phyloP scores from a whole-genome alignment of 35 echinoderm and acorn worm species.

The Amphiura filiformis region DNA sequence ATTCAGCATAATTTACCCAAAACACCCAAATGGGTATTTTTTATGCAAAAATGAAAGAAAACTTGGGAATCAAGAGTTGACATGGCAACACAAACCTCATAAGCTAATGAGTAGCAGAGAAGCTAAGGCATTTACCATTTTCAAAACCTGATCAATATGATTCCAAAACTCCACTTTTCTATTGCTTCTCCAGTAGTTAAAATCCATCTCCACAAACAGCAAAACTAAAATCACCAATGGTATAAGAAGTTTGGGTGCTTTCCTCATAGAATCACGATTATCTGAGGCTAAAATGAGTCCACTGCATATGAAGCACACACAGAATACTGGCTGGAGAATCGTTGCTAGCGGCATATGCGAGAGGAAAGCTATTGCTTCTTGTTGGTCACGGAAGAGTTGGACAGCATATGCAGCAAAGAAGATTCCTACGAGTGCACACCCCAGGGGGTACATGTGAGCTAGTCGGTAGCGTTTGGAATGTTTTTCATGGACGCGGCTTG shows the following conservation, averaged over 20 bases:
- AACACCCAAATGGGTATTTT: no score
- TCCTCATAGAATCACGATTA: conserved; percentile 8
- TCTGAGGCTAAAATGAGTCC: conserved; percentile 64
- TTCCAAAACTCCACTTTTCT: conserved; percentile 61
- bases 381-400: conserved; percentile 39
- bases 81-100: no score
- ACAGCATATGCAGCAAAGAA: conserved; percentile 57
- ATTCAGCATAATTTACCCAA: no score
- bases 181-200: conserved; percentile 59
- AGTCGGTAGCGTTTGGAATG: conserved; percentile 49
- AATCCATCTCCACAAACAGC: conserved; percentile 39
- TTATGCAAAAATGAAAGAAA: no score
- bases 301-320: conserved; percentile 20
- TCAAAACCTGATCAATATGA: conserved; percentile 20
- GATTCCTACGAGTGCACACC: conserved; percentile 38
- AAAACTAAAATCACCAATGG: conserved; percentile 25
- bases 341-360: conserved; percentile 21
- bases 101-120: neutral
- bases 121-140: neutral
- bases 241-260: conserved; percentile 7
- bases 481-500: conserved; percentile 58
- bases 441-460: conserved; percentile 50
- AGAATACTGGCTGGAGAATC: conserved; percentile 17
- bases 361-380: conserved; percentile 63
- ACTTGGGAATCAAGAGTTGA: no score